Evolutionary conservation across 2,113 vertebrate genomes (phyloP), one percentile per base, ranked within the genome.

Genomic region (Rhynchomys soricoides): DNA sequence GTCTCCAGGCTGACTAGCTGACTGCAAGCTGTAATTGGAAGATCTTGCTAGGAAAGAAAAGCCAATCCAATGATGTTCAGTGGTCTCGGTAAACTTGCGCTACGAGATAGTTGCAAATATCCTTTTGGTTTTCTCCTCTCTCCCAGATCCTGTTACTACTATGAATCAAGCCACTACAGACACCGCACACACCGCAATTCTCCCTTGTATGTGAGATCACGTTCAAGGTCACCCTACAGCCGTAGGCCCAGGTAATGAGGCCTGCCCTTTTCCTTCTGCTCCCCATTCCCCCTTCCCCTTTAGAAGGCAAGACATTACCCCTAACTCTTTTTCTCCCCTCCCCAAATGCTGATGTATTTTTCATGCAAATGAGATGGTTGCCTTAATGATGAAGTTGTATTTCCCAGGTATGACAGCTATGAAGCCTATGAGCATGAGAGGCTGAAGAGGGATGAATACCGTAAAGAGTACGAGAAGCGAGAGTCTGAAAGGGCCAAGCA

Each of bases 391-490:
- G 94, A 90, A 97, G 95, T 98, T 98, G 5, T 99, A 96, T 98
- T 98, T 98, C 97, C 95, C 98, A 99, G 99, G 99, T 99, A 99
- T 97, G 99, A 99, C 99, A 99, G 99, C 99, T 99, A 99, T 85
- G 99, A 99, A 98, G 99, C 99, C 74, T 99, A 99, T 98, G 99
- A 99, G 98, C 99, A 99, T 62, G 99, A 99, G 98, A 99, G 98
- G 98, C 99, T 99, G 98, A 99, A 99, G 98, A 99, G 99, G 98
- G 99, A 99, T 98, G 99, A 99, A 97, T 99, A 99, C 97, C 99
- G 98, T 96, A 99, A 98, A 98, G 99, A 99, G 98, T 99, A 99
- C 96, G 99, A 99, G 98, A 99, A 99, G 98, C 99, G 99, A 97
- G 99, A 99, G 98, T 99, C 99, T 45, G 99, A 99, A 97, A 98